A percentile compares a stretch with the other conserved stretches of the same genome.
Evolutionary conservation across 2,888 invertebrate species (phyloP).

Genomic region (Drosophila demipolita): DNA sequence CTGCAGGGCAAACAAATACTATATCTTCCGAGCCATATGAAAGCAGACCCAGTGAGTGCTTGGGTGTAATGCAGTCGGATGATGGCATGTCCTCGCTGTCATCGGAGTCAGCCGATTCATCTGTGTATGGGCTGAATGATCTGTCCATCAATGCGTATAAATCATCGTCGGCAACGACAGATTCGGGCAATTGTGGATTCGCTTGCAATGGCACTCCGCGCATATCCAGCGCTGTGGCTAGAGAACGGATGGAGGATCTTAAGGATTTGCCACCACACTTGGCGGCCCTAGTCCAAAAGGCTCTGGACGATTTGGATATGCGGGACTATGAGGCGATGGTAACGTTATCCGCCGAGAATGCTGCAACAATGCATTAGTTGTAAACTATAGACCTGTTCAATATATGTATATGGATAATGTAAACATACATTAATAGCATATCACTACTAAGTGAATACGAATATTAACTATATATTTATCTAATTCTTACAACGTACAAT

Average conservation of each 20-base stretch:
- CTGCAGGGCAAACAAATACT: slow-evolving; percentile 77
- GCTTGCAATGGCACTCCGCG: slow-evolving; percentile 51
- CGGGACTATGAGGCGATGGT: slow-evolving; percentile 83
- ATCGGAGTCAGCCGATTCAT: slow-evolving; percentile 83
- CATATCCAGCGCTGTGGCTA: slow-evolving; percentile 81
- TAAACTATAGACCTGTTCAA: slow-evolving; percentile 32
- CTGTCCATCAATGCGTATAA: slow-evolving; percentile 73
- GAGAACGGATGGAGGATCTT: slow-evolving; percentile 85
- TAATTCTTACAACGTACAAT: slow-evolving; percentile 35
- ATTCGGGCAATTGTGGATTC: slow-evolving; percentile 71
- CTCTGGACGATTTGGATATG: slow-evolving; percentile 85
- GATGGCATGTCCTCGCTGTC: slow-evolving; percentile 83
- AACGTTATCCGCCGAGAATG: slow-evolving; percentile 62
- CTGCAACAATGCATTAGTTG: slow-evolving; percentile 36
- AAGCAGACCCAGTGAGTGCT: slow-evolving; percentile 60
- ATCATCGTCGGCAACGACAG: slow-evolving; percentile 77
- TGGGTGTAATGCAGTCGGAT: slow-evolving; percentile 69
- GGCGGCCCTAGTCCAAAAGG: slow-evolving; percentile 87
- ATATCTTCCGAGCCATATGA: slow-evolving; percentile 79
- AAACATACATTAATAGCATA: slow-evolving; percentile 15
- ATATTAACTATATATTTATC: slow-evolving; percentile 39
- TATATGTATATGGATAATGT: slow-evolving; percentile 26
- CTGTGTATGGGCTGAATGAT: slow-evolving; percentile 82
- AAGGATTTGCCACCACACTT: slow-evolving; percentile 87
- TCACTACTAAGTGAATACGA: slow-evolving; percentile 28